phyloP scores from a whole-genome alignment of 92 coral and sea anemone species.

The Anthopleura xanthogrammica region DNA sequence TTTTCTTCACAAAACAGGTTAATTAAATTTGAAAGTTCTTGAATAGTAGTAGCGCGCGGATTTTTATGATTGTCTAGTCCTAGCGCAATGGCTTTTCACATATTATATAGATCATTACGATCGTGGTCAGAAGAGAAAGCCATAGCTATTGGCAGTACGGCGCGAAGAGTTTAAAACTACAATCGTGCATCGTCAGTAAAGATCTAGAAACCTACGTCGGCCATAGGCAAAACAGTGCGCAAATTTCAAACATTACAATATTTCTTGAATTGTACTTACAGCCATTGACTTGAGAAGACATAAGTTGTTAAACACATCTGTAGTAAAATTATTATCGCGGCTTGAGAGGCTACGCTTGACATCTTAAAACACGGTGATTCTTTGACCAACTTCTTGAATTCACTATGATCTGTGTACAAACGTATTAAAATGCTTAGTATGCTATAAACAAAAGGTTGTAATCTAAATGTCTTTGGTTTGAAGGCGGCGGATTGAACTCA shows the following conservation, averaged over 20 bases:
- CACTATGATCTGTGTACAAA: constrained; percentile 1
- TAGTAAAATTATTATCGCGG: constrained; percentile 16
- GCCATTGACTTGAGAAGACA: constrained; percentile 58
- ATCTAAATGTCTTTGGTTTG: constrained; percentile 1
- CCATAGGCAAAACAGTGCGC: no score
- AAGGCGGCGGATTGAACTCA: background rate
- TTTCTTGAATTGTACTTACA: constrained; percentile 37
- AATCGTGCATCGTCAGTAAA: no score
- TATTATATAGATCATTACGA: no score
- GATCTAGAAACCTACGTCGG: no score
- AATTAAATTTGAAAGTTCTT: no score
- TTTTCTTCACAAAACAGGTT: no score
- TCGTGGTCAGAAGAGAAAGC: no score
- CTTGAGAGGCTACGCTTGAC: background rate
- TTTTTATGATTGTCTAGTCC: no score
- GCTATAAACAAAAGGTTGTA: constrained; percentile 4
- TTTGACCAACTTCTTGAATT: background rate
- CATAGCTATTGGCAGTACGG: no score
- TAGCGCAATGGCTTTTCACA: no score
- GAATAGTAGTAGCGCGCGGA: no score
- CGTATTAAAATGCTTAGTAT: background rate
- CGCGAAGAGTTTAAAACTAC: no score
- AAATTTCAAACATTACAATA: background rate
- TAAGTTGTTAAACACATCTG: constrained; percentile 21
- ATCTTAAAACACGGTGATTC: background rate